Base-by-base conservation (phyloP, 1,140 invertebrate genomes). In the Akabosia matsudoensis region DNA sequence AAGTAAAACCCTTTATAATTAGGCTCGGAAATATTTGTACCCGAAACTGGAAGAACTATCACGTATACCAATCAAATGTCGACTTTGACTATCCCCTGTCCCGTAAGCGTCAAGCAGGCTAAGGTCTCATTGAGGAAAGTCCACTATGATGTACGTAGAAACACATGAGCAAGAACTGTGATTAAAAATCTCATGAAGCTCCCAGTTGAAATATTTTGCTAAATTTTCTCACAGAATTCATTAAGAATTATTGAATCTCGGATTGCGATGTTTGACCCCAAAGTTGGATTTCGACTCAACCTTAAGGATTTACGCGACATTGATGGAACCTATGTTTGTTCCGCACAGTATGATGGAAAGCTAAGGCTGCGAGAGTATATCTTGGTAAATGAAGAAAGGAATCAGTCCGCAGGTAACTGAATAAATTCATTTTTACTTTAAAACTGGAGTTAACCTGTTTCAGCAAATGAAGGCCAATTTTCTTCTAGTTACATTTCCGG, bases 1-100 rank as follows among this genome's bases (percentile, higher is more conserved):
- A n/a, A n/a, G n/a, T n/a, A n/a, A n/a, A n/a, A n/a, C n/a, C n/a
- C n/a, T n/a, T 56, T 56, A n/a, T 56, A 16, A n/a, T 30, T 7
- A 67, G 61, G 61, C 3, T 7, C 61, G 30, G 61, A 67, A 67
- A 67, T 67, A 30, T 67, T 67, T 67, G 61, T 67, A 7, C 31
- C 61, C 3, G 24, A 30, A 10, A 30, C 61, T 31, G 61, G 61
- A 67, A 67, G 61, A 31, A 31, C 30, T 2, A 31, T 67, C 4
- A 31, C 7, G 3, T 67, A 67, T n/a, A 30, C 24, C 10, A 30
- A 4, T 30, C 13, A 4, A 30, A 67, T 4, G 10, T 2, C 3
- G 31, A 13, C 30, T 30, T 24, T 67, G 7, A 67, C 61, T 2
- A 67, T 67, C 22, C 61, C 61, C 1, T 67, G 61, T 30, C 61